A percentile compares a stretch with the other conserved stretches of the same genome.
phyloP scores from a whole-genome alignment of 2,888 invertebrate species.

The Blastobasis lacticolella region DNA sequence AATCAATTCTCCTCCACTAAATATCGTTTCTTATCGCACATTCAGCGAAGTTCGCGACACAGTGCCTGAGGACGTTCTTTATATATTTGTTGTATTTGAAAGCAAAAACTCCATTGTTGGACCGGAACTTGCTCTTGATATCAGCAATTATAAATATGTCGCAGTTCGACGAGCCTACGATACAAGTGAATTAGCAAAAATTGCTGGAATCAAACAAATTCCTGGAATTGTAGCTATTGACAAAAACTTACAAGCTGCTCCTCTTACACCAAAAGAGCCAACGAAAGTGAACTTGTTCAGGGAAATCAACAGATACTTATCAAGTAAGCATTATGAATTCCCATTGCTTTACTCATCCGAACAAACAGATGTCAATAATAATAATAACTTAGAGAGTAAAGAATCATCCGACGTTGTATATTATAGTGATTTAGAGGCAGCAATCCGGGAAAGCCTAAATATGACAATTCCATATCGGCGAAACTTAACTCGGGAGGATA shows the following conservation, averaged over 20 bases:
- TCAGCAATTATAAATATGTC: slow-evolving; percentile 72
- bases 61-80: slow-evolving; percentile 61
- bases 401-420: neutral
- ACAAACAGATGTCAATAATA: slow-evolving; percentile 17
- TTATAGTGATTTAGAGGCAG: too few species aligned
- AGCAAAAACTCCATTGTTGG: slow-evolving; percentile 76
- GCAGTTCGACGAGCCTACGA: slow-evolving; percentile 74
- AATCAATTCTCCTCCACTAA: slow-evolving; percentile 77
- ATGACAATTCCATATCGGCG: too few species aligned
- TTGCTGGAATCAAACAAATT: slow-evolving; percentile 58
- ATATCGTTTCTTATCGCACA: slow-evolving; percentile 69
- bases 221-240: slow-evolving; percentile 73
- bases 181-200: slow-evolving; percentile 66
- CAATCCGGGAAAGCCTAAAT: too few species aligned
- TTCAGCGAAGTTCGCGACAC: slow-evolving; percentile 68
- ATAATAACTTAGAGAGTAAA: slow-evolving; percentile 27
- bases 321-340: slow-evolving; percentile 57
- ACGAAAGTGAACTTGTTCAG: slow-evolving; percentile 58
- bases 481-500: too few species aligned
- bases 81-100: slow-evolving; percentile 80
- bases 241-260: slow-evolving; percentile 42
- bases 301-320: slow-evolving; percentile 69
- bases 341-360: slow-evolving; percentile 34
- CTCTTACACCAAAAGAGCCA: slow-evolving; percentile 50
- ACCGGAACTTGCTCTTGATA: slow-evolving; percentile 79